A percentile compares a stretch with the other conserved stretches of the same genome.
phyloP scores from a whole-genome alignment of 2,113 vertebrate genomes.

The Heterochromis multidens region DNA sequence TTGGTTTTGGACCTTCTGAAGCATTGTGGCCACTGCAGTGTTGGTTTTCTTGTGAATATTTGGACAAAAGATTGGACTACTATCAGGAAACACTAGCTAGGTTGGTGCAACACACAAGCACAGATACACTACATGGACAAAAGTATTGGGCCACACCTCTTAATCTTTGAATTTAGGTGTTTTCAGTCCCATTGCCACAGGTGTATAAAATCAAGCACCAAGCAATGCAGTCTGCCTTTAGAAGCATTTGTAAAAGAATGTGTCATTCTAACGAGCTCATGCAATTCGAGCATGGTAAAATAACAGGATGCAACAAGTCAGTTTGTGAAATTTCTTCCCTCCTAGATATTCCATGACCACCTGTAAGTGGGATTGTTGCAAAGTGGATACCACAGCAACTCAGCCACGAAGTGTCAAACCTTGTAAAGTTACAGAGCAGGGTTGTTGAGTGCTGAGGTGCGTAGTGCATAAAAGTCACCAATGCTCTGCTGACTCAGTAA shows the following conservation, averaged over 20 bases:
- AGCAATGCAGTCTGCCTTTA: neutral
- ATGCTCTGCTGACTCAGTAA: no score
- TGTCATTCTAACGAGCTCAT: neutral
- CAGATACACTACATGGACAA: neutral
- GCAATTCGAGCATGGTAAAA: neutral
- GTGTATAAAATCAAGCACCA: no score
- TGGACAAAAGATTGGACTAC: neutral
- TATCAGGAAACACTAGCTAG: neutral
- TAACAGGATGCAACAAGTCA: neutral
- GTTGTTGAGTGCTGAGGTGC: no score
- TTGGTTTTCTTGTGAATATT: neutral
- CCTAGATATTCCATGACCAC: neutral
- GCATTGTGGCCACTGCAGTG: neutral
- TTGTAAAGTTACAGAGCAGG: no score
- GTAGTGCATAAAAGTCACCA: no score
- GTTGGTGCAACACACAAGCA: neutral
- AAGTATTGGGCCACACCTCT: neutral
- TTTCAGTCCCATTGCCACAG: neutral
- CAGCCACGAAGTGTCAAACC: no score
- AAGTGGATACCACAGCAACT: neutral
- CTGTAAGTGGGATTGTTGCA: neutral
- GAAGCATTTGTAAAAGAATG: neutral
- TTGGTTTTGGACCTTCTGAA: neutral
- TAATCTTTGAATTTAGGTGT: neutral
- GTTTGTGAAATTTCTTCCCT: neutral